Conservation (phyloP, 2,888 invertebrate genomes). For the Chalcis sispes region DNA sequence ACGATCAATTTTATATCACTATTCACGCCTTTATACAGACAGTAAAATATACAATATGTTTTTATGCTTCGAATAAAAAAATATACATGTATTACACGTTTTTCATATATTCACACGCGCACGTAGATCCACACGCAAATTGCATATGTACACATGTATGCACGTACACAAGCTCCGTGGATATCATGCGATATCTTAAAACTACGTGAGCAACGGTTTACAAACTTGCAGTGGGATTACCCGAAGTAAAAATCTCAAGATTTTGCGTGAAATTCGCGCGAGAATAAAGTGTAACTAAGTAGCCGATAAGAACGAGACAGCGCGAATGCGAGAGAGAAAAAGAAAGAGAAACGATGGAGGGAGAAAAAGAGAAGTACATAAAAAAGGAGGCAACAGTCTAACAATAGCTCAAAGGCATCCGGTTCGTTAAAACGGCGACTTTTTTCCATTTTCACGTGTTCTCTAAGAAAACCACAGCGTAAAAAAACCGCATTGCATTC, state of each 20-base stretch:
- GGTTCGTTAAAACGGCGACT: neutral
- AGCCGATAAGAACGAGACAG: neutral
- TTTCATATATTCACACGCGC: no score
- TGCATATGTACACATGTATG: no score
- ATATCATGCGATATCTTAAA: neutral
- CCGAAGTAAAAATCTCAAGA: neutral
- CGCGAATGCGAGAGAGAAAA: neutral
- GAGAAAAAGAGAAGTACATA: neutral
- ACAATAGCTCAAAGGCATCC: constrained; percentile 46
- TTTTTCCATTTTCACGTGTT: neutral
- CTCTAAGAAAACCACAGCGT: no score
- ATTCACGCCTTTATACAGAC: no score
- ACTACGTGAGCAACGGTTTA: no score
- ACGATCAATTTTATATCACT: no score
- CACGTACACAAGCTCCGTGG: neutral
- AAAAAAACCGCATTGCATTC: no score
- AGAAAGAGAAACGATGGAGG: neutral
- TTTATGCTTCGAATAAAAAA: no score
- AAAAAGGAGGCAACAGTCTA: constrained; percentile 36
- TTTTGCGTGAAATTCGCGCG: neutral
- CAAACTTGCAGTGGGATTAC: neutral
- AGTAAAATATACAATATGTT: no score
- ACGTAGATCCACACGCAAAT: no score
- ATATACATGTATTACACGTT: no score
- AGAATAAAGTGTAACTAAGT: neutral